Conservation (phyloP, 1,140 invertebrate species). For the Calycopis cecrops region DNA sequence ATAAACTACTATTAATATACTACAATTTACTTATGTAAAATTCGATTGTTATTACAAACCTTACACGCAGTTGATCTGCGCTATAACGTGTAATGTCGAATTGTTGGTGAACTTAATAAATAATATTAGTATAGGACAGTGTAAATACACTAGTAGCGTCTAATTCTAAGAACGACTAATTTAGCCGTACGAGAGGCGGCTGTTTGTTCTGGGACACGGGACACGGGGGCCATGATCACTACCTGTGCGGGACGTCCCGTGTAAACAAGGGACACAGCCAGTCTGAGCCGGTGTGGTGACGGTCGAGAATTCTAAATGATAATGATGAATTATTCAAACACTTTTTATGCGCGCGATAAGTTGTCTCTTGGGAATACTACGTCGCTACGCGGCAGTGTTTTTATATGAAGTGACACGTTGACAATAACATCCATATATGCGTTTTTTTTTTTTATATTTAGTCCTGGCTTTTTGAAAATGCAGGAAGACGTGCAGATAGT, state of each 20-base stretch:
- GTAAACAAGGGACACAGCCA: neutral
- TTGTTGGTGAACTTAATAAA: too few species aligned
- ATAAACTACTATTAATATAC: too few species aligned
- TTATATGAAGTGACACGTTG: neutral
- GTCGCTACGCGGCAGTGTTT: neutral
- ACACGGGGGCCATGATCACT: neutral
- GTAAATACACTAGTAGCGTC: neutral
- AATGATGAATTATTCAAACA: constrained; percentile 1
- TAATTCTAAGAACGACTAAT: neutral
- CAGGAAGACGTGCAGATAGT: too few species aligned
- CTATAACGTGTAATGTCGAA: too few species aligned
- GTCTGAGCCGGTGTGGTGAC: constrained; percentile 1
- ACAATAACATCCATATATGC: too few species aligned
- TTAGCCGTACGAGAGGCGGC: neutral
- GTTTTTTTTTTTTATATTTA: too few species aligned
- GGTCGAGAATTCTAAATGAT: neutral
- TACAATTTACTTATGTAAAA: too few species aligned
- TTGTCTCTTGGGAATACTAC: constrained; percentile 1
- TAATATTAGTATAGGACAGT: too few species aligned
- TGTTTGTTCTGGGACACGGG: constrained; percentile 2
- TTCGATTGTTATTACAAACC: too few species aligned
- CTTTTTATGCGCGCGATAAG: neutral
- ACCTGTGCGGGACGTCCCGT: neutral
- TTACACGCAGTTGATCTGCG: too few species aligned
- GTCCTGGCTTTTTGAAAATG: too few species aligned